phyloP scores from a whole-genome alignment of 2,888 invertebrate genomes.

The Acronicta alni region DNA sequence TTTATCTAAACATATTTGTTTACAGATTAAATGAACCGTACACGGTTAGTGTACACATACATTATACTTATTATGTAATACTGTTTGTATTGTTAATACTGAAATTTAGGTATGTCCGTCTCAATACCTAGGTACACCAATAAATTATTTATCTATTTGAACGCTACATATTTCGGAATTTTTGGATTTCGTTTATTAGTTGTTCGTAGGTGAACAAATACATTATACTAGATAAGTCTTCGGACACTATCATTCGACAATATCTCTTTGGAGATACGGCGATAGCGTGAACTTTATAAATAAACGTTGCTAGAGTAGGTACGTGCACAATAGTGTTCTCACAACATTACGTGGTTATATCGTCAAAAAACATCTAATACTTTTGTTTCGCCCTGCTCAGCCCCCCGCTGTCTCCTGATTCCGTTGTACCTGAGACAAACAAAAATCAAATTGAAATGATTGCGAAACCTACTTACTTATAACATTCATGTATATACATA shows the following conservation, averaged over 20 bases:
- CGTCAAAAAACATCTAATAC: slow-evolving; percentile 48
- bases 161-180: slow-evolving; percentile 56
- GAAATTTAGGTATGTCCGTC: slow-evolving; percentile 34
- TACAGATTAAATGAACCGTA: slow-evolving; percentile 42
- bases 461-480: background rate
- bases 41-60: slow-evolving; percentile 30
- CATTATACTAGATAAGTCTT: slow-evolving; percentile 68
- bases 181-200: slow-evolving; percentile 53
- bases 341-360: slow-evolving; percentile 50
- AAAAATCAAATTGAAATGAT: slow-evolving; percentile 29
- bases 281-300: slow-evolving; percentile 46
- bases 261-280: slow-evolving; percentile 54
- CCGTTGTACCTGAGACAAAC: slow-evolving; percentile 80
- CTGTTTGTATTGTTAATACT: slow-evolving; percentile 50
- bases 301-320: slow-evolving; percentile 30
- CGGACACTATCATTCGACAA: slow-evolving; percentile 62
- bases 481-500: no score
- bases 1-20: slow-evolving; percentile 44
- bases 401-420: slow-evolving; percentile 69
- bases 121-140: slow-evolving; percentile 43
- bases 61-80: slow-evolving; percentile 30
- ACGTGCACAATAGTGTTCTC: slow-evolving; percentile 51
- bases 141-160: slow-evolving; percentile 24
- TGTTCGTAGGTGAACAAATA: slow-evolving; percentile 64
- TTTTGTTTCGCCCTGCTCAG: slow-evolving; percentile 59